Conservation (phyloP, 2,797 vertebrate genomes). For the Microtus californicus region DNA sequence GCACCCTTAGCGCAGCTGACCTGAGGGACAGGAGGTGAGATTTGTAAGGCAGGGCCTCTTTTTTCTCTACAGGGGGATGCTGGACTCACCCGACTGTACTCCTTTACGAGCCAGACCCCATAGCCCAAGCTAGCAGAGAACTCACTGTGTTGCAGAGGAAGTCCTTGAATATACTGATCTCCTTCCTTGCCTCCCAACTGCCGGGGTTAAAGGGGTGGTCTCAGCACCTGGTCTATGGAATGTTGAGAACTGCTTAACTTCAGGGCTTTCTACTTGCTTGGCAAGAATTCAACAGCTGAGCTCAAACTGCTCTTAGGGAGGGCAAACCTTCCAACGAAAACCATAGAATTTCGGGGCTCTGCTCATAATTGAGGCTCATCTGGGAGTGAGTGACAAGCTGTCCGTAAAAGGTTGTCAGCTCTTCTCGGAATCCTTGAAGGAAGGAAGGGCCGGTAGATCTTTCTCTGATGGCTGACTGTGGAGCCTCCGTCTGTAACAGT, state of each 20-base stretch:
- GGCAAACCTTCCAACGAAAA: neutral
- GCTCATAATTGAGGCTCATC: neutral
- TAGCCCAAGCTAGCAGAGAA: neutral
- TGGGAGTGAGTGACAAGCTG: neutral
- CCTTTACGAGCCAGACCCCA: neutral
- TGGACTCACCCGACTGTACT: neutral
- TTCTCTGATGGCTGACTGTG: neutral
- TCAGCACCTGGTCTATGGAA: rapidly evolving
- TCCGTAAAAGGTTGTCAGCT: neutral
- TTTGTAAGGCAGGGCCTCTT: neutral
- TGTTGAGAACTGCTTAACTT: neutral
- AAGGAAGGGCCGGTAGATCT: neutral
- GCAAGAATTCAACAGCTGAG: neutral
- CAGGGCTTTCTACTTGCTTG: neutral
- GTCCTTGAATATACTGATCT: neutral
- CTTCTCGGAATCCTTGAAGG: neutral
- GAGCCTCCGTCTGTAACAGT: neutral
- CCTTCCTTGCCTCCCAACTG: neutral
- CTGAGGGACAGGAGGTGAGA: neutral
- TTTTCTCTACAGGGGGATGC: neutral
- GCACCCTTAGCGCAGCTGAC: neutral
- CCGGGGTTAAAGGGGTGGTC: neutral
- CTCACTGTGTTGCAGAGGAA: neutral
- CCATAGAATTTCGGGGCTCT: rapidly evolving
- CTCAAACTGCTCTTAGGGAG: no score